A percentile compares a stretch with the other conserved stretches of the same genome.
Evolutionary conservation across 92 coral and sea anemone species (phyloP).

Genomic region (Phenganax stokvisi): DNA sequence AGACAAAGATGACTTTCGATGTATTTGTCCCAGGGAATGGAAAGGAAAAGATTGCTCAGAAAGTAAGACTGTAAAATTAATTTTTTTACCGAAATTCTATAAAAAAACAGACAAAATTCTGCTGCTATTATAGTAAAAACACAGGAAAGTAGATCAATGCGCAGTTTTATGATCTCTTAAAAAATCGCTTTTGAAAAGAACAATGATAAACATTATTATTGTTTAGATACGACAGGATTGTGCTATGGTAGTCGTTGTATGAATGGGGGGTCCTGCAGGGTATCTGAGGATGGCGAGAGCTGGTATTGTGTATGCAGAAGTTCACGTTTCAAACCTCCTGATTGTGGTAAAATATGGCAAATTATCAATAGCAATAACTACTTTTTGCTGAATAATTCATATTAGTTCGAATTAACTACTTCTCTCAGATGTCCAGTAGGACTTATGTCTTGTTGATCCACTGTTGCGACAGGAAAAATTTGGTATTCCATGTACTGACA

Average conservation of each 20-base stretch:
- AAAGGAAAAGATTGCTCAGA: constrained; percentile 64
- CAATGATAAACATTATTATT: not conserved
- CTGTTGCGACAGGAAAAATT: not conserved
- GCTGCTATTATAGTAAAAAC: too few relatives aligned
- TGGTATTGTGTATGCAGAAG: constrained; percentile 31
- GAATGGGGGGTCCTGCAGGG: constrained; percentile 67
- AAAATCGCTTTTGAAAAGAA: not conserved
- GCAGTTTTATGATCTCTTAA: not conserved
- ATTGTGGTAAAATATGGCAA: constrained; percentile 27
- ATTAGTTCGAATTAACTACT: not conserved
- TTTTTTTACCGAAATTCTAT: not conserved
- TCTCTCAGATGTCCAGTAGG: not conserved
- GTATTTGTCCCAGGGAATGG: constrained; percentile 56
- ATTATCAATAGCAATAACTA: not conserved
- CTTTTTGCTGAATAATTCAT: not conserved
- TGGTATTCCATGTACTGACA: too few relatives aligned
- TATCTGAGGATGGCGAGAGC: constrained; percentile 27
- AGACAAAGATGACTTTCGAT: constrained; percentile 53
- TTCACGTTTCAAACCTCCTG: constrained; percentile 29
- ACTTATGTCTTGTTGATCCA: not conserved
- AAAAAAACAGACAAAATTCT: too few relatives aligned
- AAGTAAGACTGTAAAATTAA: constrained; percentile 32
- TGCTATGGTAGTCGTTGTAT: constrained; percentile 49
- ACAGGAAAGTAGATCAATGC: too few relatives aligned
- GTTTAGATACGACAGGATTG: constrained; percentile 15